These are phyloP conservation scores for Oophaga pumilio DNA, from an alignment of 2,113 vertebrate species.

Conservation along the genomic window DNA sequence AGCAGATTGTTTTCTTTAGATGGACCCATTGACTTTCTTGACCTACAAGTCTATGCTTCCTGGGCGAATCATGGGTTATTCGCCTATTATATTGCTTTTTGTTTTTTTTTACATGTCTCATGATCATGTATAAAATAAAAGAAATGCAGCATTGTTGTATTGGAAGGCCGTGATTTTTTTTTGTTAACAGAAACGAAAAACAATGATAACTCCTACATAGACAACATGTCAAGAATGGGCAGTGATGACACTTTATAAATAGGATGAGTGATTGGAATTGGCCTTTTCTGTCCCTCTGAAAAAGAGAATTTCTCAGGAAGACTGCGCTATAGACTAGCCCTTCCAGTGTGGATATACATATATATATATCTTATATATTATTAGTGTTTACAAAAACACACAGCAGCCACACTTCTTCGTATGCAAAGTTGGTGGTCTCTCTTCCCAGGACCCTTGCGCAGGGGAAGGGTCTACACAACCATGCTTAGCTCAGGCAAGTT, in stretches of 20 bases:
- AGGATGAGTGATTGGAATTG: slow-evolving; percentile 1
- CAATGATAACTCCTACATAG: not conserved
- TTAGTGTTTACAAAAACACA: slow-evolving; percentile 36
- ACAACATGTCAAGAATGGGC: not conserved
- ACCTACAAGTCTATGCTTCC: not conserved
- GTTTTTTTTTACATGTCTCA: not conserved
- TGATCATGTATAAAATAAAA: not conserved
- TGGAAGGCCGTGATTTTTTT: slow-evolving; percentile 36
- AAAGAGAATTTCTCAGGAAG: slow-evolving; percentile 36
- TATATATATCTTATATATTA: slow-evolving; percentile 19
- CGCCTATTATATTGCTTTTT: slow-evolving; percentile 31
- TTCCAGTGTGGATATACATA: slow-evolving; percentile 48
- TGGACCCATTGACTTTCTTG: not conserved
- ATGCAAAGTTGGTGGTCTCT: slow-evolving; percentile 9
- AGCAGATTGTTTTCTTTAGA: not conserved
- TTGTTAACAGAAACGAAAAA: slow-evolving; percentile 5
- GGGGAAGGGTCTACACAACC: slow-evolving; percentile 7
- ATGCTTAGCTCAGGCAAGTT: slow-evolving; percentile 24
- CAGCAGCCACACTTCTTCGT: slow-evolving; percentile 40
- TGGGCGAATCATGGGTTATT: not conserved
- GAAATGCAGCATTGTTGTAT: slow-evolving; percentile 41
- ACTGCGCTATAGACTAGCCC: slow-evolving; percentile 52
- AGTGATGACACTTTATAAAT: slow-evolving; percentile 1
- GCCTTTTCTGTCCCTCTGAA: slow-evolving; percentile 11
- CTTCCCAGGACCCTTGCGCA: not conserved